These are phyloP conservation scores for Polydrusus cervinus DNA, from an alignment of 2,888 invertebrate genomes.

Conservation along the genomic window DNA sequence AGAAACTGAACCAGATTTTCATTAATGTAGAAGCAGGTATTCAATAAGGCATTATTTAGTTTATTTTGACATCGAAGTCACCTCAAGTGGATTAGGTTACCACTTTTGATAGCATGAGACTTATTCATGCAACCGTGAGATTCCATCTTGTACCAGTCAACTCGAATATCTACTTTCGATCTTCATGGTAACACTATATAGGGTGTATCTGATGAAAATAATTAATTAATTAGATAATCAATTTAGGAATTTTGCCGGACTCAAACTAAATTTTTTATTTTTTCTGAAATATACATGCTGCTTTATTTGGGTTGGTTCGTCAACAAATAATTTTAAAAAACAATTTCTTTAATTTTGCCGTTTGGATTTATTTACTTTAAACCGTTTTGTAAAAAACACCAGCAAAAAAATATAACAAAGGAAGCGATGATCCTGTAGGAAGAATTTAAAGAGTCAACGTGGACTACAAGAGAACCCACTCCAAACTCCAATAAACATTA, in stretches of 20 bases:
- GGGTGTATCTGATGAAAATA: constrained; percentile 18
- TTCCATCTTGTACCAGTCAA: constrained; percentile 61
- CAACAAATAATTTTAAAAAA: too few species aligned
- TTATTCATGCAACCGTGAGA: constrained; percentile 66
- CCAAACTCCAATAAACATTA: too few species aligned
- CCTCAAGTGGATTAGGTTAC: constrained; percentile 67
- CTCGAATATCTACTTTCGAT: constrained; percentile 52
- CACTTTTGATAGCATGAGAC: constrained; percentile 63
- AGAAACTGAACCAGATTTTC: neutral
- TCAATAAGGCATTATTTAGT: constrained; percentile 37
- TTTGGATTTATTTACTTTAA: too few species aligned
- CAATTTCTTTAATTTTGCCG: too few species aligned
- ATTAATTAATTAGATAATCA: constrained; percentile 23
- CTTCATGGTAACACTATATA: constrained; percentile 24
- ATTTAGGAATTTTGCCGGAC: neutral
- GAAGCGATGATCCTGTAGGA: too few species aligned
- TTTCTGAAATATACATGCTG: neutral
- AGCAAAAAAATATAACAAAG: too few species aligned
- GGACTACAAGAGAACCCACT: too few species aligned
- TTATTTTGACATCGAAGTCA: constrained; percentile 63
- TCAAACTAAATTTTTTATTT: neutral
- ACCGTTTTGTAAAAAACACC: too few species aligned
- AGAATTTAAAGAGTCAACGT: too few species aligned
- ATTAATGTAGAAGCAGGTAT: constrained; percentile 41
- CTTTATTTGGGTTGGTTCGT: too few species aligned